These are phyloP conservation scores for Sitobion miscanthi DNA, from an alignment of 1,140 invertebrate species.

Conservation along the genomic window DNA sequence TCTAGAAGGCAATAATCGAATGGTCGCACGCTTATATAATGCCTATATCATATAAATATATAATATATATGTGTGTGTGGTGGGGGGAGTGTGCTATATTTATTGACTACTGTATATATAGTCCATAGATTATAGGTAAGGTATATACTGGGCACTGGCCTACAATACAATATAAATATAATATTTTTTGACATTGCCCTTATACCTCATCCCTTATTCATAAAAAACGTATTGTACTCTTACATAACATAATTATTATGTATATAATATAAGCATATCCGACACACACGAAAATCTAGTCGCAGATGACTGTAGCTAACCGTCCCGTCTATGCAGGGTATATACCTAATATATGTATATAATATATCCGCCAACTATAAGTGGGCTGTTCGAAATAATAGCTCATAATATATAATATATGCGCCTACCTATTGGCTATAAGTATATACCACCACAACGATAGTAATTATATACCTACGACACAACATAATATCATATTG, in stretches of 20 bases:
- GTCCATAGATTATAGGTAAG: no score
- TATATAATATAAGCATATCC: not conserved
- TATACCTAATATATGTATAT: not conserved
- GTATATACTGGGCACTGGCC: no score
- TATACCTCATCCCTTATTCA: not conserved
- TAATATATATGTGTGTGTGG: no score
- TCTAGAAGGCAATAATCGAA: no score
- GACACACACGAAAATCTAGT: not conserved
- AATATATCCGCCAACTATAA: not conserved
- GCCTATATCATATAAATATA: no score
- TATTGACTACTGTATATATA: no score
- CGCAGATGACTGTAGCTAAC: not conserved
- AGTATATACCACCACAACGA: not conserved
- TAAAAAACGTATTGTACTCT: not conserved
- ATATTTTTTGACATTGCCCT: not conserved
- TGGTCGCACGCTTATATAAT: no score
- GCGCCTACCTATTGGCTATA: not conserved
- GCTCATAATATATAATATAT: not conserved
- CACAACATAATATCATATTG: not conserved
- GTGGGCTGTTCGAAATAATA: not conserved
- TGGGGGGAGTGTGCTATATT: no score
- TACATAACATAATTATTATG: not conserved
- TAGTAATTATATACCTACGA: not conserved
- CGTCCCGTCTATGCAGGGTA: not conserved
- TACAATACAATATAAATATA: no score